A percentile compares a stretch with the other conserved stretches of the same genome.
Conservation (phyloP, 2,113 vertebrate species). For the Elgaria multicarinata region DNA sequence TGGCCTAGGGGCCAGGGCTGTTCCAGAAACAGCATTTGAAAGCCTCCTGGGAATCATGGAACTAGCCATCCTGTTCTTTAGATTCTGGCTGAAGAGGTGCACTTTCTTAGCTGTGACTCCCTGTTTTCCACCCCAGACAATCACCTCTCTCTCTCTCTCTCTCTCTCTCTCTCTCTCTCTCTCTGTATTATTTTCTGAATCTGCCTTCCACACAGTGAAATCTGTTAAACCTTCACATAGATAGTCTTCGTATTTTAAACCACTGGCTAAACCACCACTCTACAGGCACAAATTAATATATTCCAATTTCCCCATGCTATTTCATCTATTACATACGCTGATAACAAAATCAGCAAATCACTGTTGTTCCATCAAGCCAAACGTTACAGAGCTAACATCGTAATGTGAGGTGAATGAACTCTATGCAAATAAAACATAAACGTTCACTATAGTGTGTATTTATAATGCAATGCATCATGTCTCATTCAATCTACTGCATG, state of each 20-base stretch:
- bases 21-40: neutral
- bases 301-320: neutral
- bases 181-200: neutral
- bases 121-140: neutral
- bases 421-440: neutral
- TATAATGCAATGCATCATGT: neutral
- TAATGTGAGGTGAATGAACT: neutral
- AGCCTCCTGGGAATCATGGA: neutral
- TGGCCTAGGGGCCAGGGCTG: neutral
- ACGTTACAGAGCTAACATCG: neutral
- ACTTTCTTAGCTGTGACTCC: no score
- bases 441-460: neutral
- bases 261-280: neutral
- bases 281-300: neutral
- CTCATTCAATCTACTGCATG: neutral
- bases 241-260: conserved; percentile 46
- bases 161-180: neutral
- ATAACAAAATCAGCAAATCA: neutral
- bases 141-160: neutral
- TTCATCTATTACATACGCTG: neutral
- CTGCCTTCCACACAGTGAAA: neutral
- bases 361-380: neutral
- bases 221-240: neutral
- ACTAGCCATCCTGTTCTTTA: neutral
- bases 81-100: neutral